Conservation (phyloP, 2,797 vertebrate genomes). For the Eptatretus atami region DNA sequence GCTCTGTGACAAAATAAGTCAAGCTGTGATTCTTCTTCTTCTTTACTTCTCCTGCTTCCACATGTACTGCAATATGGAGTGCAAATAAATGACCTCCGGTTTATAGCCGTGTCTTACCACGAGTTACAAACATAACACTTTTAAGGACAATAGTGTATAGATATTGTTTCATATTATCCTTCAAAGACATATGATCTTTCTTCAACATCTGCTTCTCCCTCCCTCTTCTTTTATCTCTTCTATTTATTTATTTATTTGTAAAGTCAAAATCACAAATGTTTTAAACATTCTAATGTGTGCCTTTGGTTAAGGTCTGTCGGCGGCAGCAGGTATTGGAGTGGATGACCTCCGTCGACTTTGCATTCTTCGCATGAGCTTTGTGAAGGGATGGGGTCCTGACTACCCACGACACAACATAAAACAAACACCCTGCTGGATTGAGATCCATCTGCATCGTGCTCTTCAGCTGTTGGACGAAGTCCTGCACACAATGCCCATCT, state of each 20-base stretch:
- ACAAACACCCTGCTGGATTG: conserved; percentile 35
- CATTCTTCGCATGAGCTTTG: conserved; percentile 30
- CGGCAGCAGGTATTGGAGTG: conserved; percentile 20
- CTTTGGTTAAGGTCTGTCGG: conserved; percentile 15
- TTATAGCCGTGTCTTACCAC: too few species aligned
- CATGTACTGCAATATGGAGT: too few species aligned
- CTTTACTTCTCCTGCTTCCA: too few species aligned
- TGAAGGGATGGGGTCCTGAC: conserved; percentile 36
- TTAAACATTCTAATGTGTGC: neutral
- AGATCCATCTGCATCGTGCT: conserved; percentile 30
- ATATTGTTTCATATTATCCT: neutral
- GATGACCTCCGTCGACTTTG: conserved; percentile 27
- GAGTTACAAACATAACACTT: too few species aligned
- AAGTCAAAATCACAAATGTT: neutral
- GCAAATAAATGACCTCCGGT: too few species aligned
- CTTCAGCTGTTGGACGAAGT: conserved; percentile 35
- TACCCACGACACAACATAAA: conserved; percentile 32
- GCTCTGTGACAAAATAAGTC: too few species aligned
- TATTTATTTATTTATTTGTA: neutral
- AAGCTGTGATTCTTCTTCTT: too few species aligned
- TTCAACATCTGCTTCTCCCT: neutral
- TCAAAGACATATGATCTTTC: neutral
- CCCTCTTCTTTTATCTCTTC: neutral
- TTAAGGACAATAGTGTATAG: too few species aligned
- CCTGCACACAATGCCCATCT: conserved; percentile 27